These are phyloP conservation scores for Monopis laevigella DNA, from an alignment of 2,888 invertebrate genomes.

Conservation along the genomic window DNA sequence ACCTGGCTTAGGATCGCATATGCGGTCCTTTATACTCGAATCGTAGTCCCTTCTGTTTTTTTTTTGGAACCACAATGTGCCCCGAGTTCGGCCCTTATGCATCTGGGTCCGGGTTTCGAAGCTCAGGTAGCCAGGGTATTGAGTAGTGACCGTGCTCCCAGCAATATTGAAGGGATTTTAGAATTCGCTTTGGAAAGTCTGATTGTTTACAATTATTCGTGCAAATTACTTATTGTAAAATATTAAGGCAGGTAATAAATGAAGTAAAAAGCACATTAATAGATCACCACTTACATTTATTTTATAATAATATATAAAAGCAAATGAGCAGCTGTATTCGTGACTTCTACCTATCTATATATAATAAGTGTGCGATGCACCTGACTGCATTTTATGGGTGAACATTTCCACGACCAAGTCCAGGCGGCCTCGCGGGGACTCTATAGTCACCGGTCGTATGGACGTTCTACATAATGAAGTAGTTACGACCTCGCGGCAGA, in stretches of 20 bases:
- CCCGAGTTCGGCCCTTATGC: constrained; percentile 39
- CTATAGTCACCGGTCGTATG: neutral
- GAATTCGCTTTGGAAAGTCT: no score
- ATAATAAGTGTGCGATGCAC: no score
- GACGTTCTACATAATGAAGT: neutral
- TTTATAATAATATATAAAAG: no score
- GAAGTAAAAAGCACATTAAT: no score
- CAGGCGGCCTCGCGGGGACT: neutral
- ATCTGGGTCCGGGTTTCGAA: neutral
- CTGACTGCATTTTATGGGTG: neutral
- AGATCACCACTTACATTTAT: no score
- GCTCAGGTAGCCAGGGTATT: constrained; percentile 7
- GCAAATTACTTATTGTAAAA: no score
- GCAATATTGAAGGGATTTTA: no score
- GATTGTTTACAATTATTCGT: no score
- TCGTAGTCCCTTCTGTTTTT: constrained; percentile 23
- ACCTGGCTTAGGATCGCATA: constrained; percentile 12
- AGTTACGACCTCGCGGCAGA: constrained; percentile 36
- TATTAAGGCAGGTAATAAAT: no score
- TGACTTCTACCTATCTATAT: no score
- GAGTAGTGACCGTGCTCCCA: no score
- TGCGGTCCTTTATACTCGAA: constrained; percentile 6
- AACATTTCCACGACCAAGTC: neutral
- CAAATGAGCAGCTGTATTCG: no score
- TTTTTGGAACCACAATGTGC: constrained; percentile 48